Evolutionary conservation across 64 coral and sea anemone genomes (phyloP).

Genomic region (Pocillopora verrucosa): DNA sequence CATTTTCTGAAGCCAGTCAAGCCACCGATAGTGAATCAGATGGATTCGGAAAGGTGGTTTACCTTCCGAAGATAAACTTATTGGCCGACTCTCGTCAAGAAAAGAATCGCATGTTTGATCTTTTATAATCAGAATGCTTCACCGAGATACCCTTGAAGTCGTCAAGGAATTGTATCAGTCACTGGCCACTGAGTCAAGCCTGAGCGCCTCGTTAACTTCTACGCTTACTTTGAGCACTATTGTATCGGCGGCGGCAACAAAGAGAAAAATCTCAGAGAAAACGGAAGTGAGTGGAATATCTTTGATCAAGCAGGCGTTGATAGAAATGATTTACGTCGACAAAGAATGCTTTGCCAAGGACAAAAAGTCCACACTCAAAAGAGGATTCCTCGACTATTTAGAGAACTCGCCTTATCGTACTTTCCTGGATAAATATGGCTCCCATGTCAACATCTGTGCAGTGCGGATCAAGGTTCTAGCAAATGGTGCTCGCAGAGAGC

Average conservation of each 20-base stretch:
- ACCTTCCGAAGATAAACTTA: background rate
- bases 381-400: slow-evolving; percentile 12
- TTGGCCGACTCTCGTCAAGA: background rate
- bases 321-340: slow-evolving; percentile 11
- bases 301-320: background rate
- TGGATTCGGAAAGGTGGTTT: background rate
- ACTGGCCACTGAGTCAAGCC: no score
- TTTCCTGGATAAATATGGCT: slow-evolving; percentile 44
- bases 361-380: background rate
- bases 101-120: background rate
- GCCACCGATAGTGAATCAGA: background rate
- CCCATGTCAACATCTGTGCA: slow-evolving; percentile 36
- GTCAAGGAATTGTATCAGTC: background rate
- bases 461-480: slow-evolving; percentile 41
- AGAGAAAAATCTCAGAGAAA: background rate
- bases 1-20: background rate
- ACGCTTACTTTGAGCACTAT: background rate
- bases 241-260: background rate
- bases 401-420: background rate
- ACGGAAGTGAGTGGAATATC: slow-evolving; percentile 20
- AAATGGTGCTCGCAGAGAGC: slow-evolving; percentile 25
- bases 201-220: slow-evolving; percentile 2
- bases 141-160: no score
- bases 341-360: slow-evolving; percentile 29
- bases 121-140: background rate